These are phyloP conservation scores for Thalpophila matura DNA, from an alignment of 2,888 invertebrate genomes.

Conservation along the genomic window DNA sequence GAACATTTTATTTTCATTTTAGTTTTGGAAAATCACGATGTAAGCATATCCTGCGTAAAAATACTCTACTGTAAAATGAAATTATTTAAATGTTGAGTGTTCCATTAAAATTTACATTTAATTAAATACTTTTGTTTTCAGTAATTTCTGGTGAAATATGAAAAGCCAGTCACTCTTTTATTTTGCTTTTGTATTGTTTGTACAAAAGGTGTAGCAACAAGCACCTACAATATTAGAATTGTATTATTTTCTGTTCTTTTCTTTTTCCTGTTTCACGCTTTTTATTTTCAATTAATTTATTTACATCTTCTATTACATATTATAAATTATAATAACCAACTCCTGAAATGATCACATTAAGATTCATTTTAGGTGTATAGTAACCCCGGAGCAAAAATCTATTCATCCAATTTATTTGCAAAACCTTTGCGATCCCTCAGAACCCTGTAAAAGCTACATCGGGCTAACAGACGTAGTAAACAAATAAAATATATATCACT, in stretches of 20 bases:
- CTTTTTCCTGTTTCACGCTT: neutral
- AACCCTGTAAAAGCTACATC: slow-evolving; percentile 24
- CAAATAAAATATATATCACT: slow-evolving; percentile 54
- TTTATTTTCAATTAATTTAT: neutral
- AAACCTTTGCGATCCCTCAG: slow-evolving; percentile 23
- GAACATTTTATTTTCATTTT: no score
- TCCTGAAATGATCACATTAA: no score
- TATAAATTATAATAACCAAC: no score
- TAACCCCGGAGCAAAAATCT: neutral
- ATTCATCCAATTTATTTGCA: slow-evolving; percentile 16
- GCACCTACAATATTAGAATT: neutral
- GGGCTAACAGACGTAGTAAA: slow-evolving; percentile 44
- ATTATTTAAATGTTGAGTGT: no score
- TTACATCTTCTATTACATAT: no score
- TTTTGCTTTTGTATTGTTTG: neutral
- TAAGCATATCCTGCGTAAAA: no score
- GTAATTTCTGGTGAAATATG: neutral
- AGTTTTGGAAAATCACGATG: no score
- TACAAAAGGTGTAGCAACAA: neutral
- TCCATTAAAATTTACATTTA: no score
- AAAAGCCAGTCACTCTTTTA: neutral
- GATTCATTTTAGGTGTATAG: no score
- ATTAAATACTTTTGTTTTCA: neutral
- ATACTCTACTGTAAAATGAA: neutral
- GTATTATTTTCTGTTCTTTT: no score